These are phyloP conservation scores for Pogonomyrmex barbatus DNA, from an alignment of 1,140 invertebrate species.

Conservation along the genomic window DNA sequence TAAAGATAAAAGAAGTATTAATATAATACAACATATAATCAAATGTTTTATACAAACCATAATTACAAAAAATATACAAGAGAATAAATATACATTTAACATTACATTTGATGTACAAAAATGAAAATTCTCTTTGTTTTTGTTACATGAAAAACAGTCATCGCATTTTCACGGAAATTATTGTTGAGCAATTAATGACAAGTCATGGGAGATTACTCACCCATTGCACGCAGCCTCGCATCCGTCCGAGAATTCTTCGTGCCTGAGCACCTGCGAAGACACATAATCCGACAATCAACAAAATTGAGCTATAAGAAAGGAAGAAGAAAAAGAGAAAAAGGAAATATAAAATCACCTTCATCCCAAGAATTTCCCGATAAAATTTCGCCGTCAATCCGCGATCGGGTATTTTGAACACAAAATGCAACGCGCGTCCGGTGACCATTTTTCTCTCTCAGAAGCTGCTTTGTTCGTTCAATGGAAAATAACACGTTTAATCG, in stretches of 20 bases:
- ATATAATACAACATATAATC: slow-evolving; percentile 22
- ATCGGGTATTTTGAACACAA: slow-evolving; percentile 97
- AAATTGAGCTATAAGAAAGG: slow-evolving; percentile 18
- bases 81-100: background rate
- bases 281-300: slow-evolving; percentile 58
- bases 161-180: background rate
- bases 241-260: slow-evolving; percentile 98
- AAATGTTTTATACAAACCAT: slow-evolving; percentile 20
- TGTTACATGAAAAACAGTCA: background rate
- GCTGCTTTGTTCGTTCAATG: too few relatives aligned
- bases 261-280: slow-evolving; percentile 92
- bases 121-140: background rate
- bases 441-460: slow-evolving; percentile 84
- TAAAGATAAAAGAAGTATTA: background rate
- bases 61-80: background rate
- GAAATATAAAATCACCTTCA: slow-evolving; percentile 91
- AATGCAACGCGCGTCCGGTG: slow-evolving; percentile 94
- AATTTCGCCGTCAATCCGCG: slow-evolving; percentile 94
- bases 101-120: background rate
- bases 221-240: slow-evolving; percentile 99
- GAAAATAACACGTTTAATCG: too few relatives aligned
- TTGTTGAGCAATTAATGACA: slow-evolving; percentile 53
- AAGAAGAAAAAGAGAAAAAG: slow-evolving; percentile 5
- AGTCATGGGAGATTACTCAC: slow-evolving; percentile 86
- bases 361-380: slow-evolving; percentile 95